A percentile compares a stretch with the other conserved stretches of the same genome.
Conservation (phyloP, 2,888 invertebrate genomes). For the Cephus runcator region DNA sequence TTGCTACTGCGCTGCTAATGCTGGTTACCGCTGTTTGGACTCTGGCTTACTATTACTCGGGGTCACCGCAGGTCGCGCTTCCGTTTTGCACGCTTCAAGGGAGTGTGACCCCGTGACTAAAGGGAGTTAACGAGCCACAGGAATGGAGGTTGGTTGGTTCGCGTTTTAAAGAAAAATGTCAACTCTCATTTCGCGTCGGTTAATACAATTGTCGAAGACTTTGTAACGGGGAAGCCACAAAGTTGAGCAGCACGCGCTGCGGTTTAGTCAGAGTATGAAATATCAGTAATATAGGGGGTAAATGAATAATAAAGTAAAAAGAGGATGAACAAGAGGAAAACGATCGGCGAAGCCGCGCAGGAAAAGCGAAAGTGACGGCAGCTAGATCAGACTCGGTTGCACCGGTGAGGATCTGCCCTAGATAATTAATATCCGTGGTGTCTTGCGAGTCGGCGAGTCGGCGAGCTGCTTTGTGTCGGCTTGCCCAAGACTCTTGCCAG, state of each 20-base stretch:
- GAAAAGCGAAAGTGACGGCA: slow-evolving; percentile 6
- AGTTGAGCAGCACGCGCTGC: neutral
- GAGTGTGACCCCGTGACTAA: neutral
- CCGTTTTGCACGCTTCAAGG: neutral
- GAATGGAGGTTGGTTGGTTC: neutral
- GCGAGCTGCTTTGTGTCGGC: slow-evolving; percentile 11
- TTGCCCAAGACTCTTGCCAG: slow-evolving; percentile 18
- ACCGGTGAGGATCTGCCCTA: slow-evolving; percentile 40
- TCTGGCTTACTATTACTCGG: neutral
- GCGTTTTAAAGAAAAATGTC: neutral
- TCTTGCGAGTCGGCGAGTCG: slow-evolving; percentile 11
- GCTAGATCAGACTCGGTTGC: neutral
- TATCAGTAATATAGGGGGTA: neutral
- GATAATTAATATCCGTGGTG: slow-evolving; percentile 57
- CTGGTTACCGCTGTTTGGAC: neutral
- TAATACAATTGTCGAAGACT: neutral
- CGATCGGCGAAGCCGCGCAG: slow-evolving; percentile 36
- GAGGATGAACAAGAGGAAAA: slow-evolving; percentile 5
- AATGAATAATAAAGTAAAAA: neutral
- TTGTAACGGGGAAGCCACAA: neutral
- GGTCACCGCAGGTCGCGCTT: neutral
- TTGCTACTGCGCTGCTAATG: neutral
- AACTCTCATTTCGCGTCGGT: neutral
- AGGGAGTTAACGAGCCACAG: neutral
- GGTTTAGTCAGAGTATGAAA: neutral